phyloP scores from a whole-genome alignment of 1,140 invertebrate genomes.

The Tetramorium parvispinum region DNA sequence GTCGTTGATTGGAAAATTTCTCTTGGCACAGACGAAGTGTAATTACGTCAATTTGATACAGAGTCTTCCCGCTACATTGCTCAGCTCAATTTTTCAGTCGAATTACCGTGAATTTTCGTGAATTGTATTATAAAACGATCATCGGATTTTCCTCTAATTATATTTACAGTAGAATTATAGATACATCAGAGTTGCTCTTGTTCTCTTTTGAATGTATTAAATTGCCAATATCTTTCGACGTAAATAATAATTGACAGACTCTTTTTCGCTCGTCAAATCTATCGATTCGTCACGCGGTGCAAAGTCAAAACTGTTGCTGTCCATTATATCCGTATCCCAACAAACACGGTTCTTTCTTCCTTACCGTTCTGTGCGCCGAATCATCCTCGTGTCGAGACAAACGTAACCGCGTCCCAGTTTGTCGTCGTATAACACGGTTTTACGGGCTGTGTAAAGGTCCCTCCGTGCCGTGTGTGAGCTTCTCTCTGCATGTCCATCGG shows the following conservation, averaged over 20 bases:
- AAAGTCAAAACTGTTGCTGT: constrained; percentile 39
- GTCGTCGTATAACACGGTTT: constrained; percentile 26
- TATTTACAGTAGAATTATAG: neutral
- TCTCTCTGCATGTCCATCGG: constrained; percentile 1
- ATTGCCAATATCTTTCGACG: neutral
- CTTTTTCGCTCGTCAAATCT: neutral
- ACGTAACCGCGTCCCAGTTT: constrained; percentile 59
- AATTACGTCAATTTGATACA: constrained; percentile 27
- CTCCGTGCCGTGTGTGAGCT: neutral
- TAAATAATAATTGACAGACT: neutral
- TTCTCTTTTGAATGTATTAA: neutral
- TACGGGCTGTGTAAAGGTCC: constrained; percentile 30
- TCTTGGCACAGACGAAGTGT: neutral
- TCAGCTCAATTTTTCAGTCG: neutral
- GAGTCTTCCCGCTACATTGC: neutral
- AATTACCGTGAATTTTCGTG: neutral
- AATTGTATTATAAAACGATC: constrained; percentile 5
- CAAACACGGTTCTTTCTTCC: neutral
- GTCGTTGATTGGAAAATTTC: constrained; percentile 22
- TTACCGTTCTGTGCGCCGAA: neutral
- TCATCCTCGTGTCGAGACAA: constrained; percentile 30
- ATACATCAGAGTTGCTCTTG: too few species aligned
- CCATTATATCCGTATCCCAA: constrained; percentile 27
- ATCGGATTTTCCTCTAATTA: constrained; percentile 3
- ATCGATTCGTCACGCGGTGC: constrained; percentile 9